Base-by-base conservation (phyloP, 2,888 invertebrate species). In the Metellina segmentata region DNA sequence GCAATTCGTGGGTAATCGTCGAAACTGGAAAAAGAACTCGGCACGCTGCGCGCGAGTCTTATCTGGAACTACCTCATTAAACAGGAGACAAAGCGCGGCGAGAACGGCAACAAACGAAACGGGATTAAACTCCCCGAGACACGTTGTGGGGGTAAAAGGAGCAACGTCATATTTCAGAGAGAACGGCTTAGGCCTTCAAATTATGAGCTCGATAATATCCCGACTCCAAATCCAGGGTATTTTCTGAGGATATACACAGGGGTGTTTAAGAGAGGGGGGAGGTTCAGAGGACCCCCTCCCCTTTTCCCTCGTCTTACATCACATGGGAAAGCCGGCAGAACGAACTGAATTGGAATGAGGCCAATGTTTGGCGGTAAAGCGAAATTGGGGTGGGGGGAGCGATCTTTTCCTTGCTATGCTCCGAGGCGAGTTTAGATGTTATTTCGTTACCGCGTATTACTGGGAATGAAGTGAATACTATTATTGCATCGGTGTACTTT, bases 151-250 rank as follows among this genome's bases (percentile, higher is more conserved):
- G 82, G 78, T 20, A 77, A 19, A 61, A 74, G 61, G 52, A 48
- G 52, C 61, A 1, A 48, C 61, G 75, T 83, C 88, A 92, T 92
- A 92, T 89, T 89, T 92, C 89, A 92, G 72, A 70, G 70, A 52
- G 75, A 81, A 85, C 71, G 88, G 89, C 85, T 89, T 85, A 89
- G 85, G 85, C 85, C 89, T 81, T 89, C 91, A 89, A 92, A 92
- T 92, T 92, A 92, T 92, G 91, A 89, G 88, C 85, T 89, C 85
- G 91, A 92, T 92, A 92, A 92, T 92, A 92, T 79, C 91, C 83
- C 75, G 69, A 51, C 75, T 92, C 88, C 72, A 92, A 92, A 92
- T 89, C 85, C 87, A 72, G 72, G 91, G 82, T 71, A 83, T 91
- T 90, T 90, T 83, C 86, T 74, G 74, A 71, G 34, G 90, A 75